These are phyloP conservation scores for Phocoena phocoena DNA, from an alignment of 2,113 vertebrate species.

Conservation along the genomic window DNA sequence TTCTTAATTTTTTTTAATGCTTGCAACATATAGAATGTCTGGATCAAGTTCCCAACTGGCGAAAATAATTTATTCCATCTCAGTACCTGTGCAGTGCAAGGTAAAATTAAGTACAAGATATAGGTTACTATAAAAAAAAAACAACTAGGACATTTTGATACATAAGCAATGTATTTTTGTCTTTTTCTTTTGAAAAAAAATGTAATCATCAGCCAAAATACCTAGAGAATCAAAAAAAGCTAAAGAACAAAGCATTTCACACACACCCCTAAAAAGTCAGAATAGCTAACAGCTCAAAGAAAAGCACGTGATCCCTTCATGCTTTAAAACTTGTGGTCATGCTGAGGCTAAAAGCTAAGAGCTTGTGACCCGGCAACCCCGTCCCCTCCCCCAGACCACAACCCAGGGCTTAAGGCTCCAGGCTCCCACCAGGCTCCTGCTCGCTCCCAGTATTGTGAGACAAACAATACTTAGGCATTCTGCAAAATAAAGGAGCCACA, in stretches of 20 bases:
- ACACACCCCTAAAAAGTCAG: slow-evolving; percentile 58
- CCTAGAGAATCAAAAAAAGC: slow-evolving; percentile 60
- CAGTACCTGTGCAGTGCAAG: slow-evolving; percentile 49
- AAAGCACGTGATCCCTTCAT: slow-evolving; percentile 80
- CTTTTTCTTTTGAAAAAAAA: slow-evolving; percentile 49
- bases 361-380: slow-evolving; percentile 87
- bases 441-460: slow-evolving; percentile 69
- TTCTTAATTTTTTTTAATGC: slow-evolving; percentile 47
- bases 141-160: slow-evolving; percentile 42
- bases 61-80: slow-evolving; percentile 63
- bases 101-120: slow-evolving; percentile 41
- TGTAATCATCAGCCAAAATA: slow-evolving; percentile 46
- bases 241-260: slow-evolving; percentile 79
- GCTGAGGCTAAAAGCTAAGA: slow-evolving; percentile 87
- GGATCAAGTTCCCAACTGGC: slow-evolving; percentile 49
- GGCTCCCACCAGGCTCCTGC: slow-evolving; percentile 74
- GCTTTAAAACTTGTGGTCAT: slow-evolving; percentile 85
- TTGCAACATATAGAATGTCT: slow-evolving; percentile 68
- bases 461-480: slow-evolving; percentile 73
- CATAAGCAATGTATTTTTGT: slow-evolving; percentile 49
- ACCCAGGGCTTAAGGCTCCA: slow-evolving; percentile 74
- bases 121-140: not conserved
- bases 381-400: slow-evolving; percentile 69
- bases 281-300: slow-evolving; percentile 79
- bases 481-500: slow-evolving; percentile 62